Evolutionary conservation across 1,140 invertebrate genomes (phyloP).

Genomic region (Drosophila subobscura): DNA sequence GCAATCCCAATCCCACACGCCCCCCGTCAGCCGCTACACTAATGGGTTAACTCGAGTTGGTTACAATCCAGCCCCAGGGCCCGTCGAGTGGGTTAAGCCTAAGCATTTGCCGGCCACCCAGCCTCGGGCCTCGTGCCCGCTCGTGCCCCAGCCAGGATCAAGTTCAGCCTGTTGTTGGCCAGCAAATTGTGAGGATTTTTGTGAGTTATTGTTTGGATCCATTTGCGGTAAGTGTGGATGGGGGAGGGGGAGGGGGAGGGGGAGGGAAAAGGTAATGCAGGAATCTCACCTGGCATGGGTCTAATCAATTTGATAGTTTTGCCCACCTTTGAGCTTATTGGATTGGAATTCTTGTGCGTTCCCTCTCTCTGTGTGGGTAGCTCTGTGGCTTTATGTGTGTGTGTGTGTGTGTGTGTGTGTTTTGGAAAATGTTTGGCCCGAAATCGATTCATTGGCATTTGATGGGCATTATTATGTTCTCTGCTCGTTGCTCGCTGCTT

Average conservation of each 20-base stretch:
- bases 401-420: too few relatives aligned
- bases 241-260: too few relatives aligned
- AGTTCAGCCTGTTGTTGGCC: constrained; percentile 60
- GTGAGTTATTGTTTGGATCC: constrained; percentile 69
- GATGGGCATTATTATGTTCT: too few relatives aligned
- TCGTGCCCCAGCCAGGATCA: constrained; percentile 41
- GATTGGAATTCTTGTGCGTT: background rate
- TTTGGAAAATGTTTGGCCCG: too few relatives aligned
- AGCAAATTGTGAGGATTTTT: constrained; percentile 74
- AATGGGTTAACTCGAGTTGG: constrained; percentile 80
- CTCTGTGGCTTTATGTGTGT: too few relatives aligned
- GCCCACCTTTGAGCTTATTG: constrained; percentile 26
- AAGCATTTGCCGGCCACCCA: constrained; percentile 59
- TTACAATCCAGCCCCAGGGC: constrained; percentile 66
- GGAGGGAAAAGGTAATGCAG: constrained; percentile 20
- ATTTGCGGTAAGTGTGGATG: constrained; percentile 35
- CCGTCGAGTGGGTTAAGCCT: constrained; percentile 70
- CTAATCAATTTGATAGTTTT: constrained; percentile 52
- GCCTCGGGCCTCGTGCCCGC: background rate
- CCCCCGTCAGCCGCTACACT: constrained; percentile 37
- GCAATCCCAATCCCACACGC: background rate
- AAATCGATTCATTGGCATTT: too few relatives aligned
- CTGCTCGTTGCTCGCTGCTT: too few relatives aligned
- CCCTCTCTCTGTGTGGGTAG: too few relatives aligned
- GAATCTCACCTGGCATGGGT: constrained; percentile 24